Percentiles rank a stretch among this genome's conserved stretches.
phyloP scores from a whole-genome alignment of 2,888 invertebrate species.

The Leucoptera coffeella region DNA sequence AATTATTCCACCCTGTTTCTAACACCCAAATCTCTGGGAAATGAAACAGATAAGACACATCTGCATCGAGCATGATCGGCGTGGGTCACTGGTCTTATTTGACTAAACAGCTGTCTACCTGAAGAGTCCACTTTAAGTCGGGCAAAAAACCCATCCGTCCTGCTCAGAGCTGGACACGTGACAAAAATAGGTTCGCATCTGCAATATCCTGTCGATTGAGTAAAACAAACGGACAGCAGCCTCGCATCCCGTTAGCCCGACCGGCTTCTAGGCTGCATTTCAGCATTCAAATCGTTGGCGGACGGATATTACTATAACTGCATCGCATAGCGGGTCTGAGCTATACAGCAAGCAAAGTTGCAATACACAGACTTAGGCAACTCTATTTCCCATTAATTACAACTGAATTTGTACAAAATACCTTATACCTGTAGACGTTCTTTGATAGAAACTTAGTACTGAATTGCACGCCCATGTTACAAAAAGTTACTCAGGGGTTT shows the following conservation, averaged over 20 bases:
- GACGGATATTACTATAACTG: constrained; percentile 8
- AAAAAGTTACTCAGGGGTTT: too few relatives aligned
- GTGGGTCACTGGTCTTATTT: constrained; percentile 11
- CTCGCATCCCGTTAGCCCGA: constrained; percentile 13
- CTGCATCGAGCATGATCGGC: constrained; percentile 13
- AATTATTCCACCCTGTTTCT: too few relatives aligned
- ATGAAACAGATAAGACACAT: constrained; percentile 11
- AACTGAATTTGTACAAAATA: too few relatives aligned
- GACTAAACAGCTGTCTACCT: constrained; percentile 26
- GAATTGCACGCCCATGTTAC: too few relatives aligned
- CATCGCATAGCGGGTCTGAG: too few relatives aligned
- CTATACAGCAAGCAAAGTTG: too few relatives aligned
- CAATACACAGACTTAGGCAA: too few relatives aligned
- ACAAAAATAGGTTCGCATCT: constrained; percentile 26
- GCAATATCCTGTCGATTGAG: constrained; percentile 27
- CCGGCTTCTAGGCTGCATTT: constrained; percentile 15
- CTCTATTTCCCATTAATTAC: too few relatives aligned
- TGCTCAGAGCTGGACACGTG: constrained; percentile 15
- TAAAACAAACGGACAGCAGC: constrained; percentile 17
- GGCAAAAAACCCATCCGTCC: constrained; percentile 33
- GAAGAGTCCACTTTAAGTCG: constrained; percentile 23
- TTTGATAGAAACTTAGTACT: too few relatives aligned
- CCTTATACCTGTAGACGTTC: too few relatives aligned
- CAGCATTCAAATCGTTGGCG: constrained; percentile 8
- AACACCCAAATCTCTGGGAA: constrained; percentile 32